These are phyloP conservation scores for Stigmatopora argus DNA, from an alignment of 2,113 vertebrate genomes.

Conservation along the genomic window DNA sequence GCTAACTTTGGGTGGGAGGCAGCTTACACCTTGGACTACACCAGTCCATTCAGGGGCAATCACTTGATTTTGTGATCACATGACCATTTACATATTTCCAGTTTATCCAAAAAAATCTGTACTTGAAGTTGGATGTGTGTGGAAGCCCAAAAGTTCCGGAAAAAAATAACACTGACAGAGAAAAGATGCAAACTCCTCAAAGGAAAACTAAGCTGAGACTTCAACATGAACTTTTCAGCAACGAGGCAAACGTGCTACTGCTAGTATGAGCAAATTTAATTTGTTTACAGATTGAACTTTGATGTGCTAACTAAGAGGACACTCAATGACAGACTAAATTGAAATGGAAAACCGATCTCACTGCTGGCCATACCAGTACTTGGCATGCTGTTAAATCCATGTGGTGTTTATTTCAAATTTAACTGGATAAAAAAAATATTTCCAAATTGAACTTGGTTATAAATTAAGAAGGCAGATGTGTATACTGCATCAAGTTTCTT, in stretches of 20 bases:
- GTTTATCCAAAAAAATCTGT: too few species aligned
- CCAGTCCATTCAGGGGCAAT: not conserved
- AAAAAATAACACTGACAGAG: too few species aligned
- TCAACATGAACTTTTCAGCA: too few species aligned
- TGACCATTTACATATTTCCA: too few species aligned
- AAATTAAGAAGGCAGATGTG: not conserved
- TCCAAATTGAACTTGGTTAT: constrained; percentile 15
- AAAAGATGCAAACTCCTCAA: too few species aligned
- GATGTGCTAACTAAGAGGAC: constrained; percentile 15
- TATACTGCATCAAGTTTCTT: not conserved
- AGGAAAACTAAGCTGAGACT: too few species aligned
- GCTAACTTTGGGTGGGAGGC: too few species aligned
- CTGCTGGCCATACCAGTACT: constrained; percentile 15
- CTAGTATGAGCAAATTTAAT: not conserved
- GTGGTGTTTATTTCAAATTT: constrained; percentile 37
- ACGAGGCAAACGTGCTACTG: too few species aligned
- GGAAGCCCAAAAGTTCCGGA: too few species aligned
- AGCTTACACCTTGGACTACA: not conserved
- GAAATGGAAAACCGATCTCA: constrained; percentile 36
- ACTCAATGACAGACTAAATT: constrained; percentile 43
- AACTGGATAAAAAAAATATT: constrained; percentile 34
- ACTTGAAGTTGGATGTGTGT: too few species aligned
- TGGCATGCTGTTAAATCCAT: constrained; percentile 32
- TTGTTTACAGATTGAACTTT: not conserved
- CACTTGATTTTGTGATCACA: too few species aligned